phyloP scores from a whole-genome alignment of 2,797 vertebrate genomes.

The Diplodus puntazzo region DNA sequence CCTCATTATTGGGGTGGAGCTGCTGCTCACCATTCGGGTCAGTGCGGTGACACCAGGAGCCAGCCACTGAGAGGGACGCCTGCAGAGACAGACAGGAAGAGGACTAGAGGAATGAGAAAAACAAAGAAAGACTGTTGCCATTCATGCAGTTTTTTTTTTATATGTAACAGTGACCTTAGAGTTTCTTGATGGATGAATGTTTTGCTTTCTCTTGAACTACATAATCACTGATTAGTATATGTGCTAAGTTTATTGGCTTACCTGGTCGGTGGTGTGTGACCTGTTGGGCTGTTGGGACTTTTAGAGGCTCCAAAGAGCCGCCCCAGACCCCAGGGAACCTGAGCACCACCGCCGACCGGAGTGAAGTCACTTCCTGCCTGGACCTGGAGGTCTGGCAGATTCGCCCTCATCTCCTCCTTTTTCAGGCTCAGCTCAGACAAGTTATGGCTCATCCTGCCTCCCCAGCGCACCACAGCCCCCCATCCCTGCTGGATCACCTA shows the following conservation, averaged over 20 bases:
- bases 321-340: conserved; percentile 74
- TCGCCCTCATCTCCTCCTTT: conserved; percentile 62
- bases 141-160: neutral
- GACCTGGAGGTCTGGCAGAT: conserved; percentile 29
- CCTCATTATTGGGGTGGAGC: conserved; percentile 68
- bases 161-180: neutral
- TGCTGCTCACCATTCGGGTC: conserved; percentile 83
- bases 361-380: conserved; percentile 69
- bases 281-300: conserved; percentile 55
- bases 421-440: conserved; percentile 79
- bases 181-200: neutral
- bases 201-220: neutral
- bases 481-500: conserved; percentile 90
- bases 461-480: conserved; percentile 89
- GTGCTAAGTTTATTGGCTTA: conserved; percentile 53
- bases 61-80: conserved; percentile 95
- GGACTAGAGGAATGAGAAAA: neutral
- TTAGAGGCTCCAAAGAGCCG: conserved; percentile 84
- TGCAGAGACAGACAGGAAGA: conserved; percentile 57
- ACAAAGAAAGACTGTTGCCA: conserved; percentile 5
- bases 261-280: conserved; percentile 74
- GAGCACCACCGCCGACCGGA: conserved; percentile 55
- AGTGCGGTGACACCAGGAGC: conserved; percentile 85
- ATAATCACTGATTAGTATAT: neutral
- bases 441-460: conserved; percentile 87